Base-by-base conservation (phyloP, 2,113 vertebrate genomes). In the Scalopus aquaticus region DNA sequence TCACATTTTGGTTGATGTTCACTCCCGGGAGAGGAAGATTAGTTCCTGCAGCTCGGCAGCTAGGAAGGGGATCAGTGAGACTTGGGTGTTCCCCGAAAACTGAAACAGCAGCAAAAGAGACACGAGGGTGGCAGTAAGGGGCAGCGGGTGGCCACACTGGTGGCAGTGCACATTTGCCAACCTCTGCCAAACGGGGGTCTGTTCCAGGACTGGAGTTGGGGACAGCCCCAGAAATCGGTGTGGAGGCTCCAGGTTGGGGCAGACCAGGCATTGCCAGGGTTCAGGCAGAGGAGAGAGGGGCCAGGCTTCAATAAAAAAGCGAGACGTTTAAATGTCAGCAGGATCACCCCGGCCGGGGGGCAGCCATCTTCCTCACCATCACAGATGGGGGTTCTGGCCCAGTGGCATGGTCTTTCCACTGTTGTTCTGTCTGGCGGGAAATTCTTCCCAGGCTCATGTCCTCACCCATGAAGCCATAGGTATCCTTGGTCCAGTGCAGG, bases 121-220 rank as follows among this genome's bases (percentile, higher is more conserved):
- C 0, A 3, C 8, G 60, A n/a, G 42, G 39, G 1, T 51, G 62
- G 62, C 1, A 8, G 28, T 11, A 26, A 1, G 49, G 67, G 81
- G 8, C 13, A 1, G 2, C 17, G 26, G 56, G 1, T 77, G 80
- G 17, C 35, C 35, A 62, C 6, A 2, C 1, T 0, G 42, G 30
- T 10, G 19, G 79, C 32, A 12, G 7, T 70, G 1, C 72, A 5
- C 7, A 1, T 73, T 93, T 44, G 62, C 35, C 60, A 74, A 51
- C 5, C 16, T 2, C 28, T 51, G 6, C 85, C n/a, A 51, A 46
- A 51, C 9, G 7, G 20, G 42, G 62, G 2, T 58, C 65, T 49
- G 26, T 42, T 39, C 35, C n/a, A 42, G 51, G 11, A 9, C 1
- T 37, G 3, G 58, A 89, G 73, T 15, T 39, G 16, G 2, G 32